A percentile compares a stretch with the other conserved stretches of the same genome.
phyloP scores from a whole-genome alignment of 2,113 vertebrate species.

The Eulemur macaco region DNA sequence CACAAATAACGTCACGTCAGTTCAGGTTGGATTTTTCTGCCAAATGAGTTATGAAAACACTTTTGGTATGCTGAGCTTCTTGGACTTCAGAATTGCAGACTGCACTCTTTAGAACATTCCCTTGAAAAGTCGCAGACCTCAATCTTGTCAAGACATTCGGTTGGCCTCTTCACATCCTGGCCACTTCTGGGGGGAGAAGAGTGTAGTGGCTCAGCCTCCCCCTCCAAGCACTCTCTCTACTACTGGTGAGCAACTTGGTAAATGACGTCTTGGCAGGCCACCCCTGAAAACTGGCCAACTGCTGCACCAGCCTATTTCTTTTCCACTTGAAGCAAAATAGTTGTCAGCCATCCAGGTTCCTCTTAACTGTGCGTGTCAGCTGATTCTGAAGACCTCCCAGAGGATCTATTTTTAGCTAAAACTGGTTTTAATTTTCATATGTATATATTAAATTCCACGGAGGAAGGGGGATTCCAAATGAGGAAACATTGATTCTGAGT shows the following conservation, averaged over 20 bases:
- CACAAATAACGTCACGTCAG: neutral
- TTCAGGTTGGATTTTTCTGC: neutral
- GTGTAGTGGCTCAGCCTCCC: neutral
- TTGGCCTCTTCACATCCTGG: neutral
- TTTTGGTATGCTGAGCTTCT: neutral
- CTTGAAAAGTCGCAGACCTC: neutral
- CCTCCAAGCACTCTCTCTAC: neutral
- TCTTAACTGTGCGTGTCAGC: slow-evolving; percentile 35
- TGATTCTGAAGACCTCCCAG: slow-evolving; percentile 62
- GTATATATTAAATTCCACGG: slow-evolving; percentile 61
- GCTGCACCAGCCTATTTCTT: slow-evolving; percentile 44
- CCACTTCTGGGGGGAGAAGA: neutral
- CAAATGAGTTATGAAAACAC: neutral
- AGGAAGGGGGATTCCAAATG: slow-evolving; percentile 44
- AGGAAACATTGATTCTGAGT: slow-evolving; percentile 48
- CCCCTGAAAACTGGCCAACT: slow-evolving; percentile 15
- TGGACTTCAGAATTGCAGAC: neutral
- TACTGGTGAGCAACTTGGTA: slow-evolving; percentile 1
- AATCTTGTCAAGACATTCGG: neutral
- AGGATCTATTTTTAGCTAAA: slow-evolving; percentile 69
- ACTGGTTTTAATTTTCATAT: slow-evolving; percentile 67
- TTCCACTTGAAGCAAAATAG: slow-evolving; percentile 26
- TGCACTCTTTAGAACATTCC: neutral
- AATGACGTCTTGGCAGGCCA: neutral
- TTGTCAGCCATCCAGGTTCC: slow-evolving; percentile 60